These are phyloP conservation scores for Pristiophorus japonicus DNA, from an alignment of 2,113 vertebrate genomes.

Conservation along the genomic window DNA sequence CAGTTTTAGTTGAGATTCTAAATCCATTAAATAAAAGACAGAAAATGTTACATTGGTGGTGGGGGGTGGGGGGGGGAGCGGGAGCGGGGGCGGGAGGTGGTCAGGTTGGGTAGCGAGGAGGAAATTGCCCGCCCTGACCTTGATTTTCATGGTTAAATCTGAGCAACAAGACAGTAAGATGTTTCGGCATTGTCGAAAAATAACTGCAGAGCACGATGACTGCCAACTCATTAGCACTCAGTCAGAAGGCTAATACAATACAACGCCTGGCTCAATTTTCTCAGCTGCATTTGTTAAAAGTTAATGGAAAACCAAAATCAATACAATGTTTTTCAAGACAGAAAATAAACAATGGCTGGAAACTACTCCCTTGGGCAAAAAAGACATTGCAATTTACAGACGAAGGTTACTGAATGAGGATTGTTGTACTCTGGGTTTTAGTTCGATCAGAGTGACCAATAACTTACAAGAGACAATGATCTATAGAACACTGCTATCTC, in stretches of 20 bases:
- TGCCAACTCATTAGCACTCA: slow-evolving; percentile 28
- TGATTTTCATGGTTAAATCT: slow-evolving; percentile 17
- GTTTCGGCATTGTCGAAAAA: neutral
- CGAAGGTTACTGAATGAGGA: neutral
- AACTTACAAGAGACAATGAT: neutral
- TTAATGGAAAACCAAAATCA: slow-evolving; percentile 37
- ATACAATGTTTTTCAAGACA: slow-evolving; percentile 33
- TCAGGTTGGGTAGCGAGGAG: too few relatives aligned
- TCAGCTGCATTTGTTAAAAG: slow-evolving; percentile 31
- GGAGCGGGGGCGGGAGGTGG: too few relatives aligned
- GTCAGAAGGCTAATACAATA: slow-evolving; percentile 15
- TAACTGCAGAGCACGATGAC: neutral
- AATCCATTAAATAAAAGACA: neutral
- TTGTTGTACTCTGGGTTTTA: neutral
- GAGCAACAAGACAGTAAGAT: neutral
- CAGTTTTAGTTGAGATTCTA: neutral
- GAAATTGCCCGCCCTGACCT: neutral
- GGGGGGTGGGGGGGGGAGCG: too few relatives aligned
- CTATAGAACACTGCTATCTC: neutral
- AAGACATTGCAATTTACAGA: slow-evolving; percentile 23
- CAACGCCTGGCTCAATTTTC: slow-evolving; percentile 6
- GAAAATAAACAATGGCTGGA: slow-evolving; percentile 33
- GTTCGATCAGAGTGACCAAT: neutral
- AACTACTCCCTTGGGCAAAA: slow-evolving; percentile 25
- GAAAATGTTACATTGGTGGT: neutral